Evolutionary conservation across 2,797 vertebrate genomes (phyloP), one percentile per base, ranked within the genome.

Genomic region (Eospalax fontanierii): DNA sequence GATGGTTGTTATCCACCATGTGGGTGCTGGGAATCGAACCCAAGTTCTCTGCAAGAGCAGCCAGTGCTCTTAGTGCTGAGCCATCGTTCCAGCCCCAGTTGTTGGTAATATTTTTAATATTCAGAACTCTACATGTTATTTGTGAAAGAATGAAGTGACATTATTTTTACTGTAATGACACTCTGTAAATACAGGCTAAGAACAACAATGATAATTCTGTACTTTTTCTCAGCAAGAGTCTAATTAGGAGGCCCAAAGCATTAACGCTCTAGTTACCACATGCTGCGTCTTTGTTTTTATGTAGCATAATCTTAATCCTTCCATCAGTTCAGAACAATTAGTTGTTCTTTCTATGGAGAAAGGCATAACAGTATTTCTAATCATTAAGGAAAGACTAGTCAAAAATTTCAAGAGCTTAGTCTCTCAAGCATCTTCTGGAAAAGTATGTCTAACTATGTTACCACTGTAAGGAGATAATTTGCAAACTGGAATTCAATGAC

Each of bases 401-500:
- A 89, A 90, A 92, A 71, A 6, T 79, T 90, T 92, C 50, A 78
- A 90, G 74, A 92, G 50, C 78, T 92, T 91, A 92, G 76, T 33
- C 26, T 94, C 90, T 54, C 70, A 95, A 93, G 59, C 2, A 61
- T 65, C 94, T 92, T 93, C 79, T 96, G 43, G 71, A 96, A 94
- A 94, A 71, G 89, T 33, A 54, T 71, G 24, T 90, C 83, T 92
- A 91, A 63, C 30, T 91, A 93, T 91, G 6, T 90, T 85, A 78
- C 68, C 92, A 90, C 68, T 91, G 40, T 92, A 76, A 92, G 54
- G 26, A 93, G 66, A 94, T 94, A 28, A 66, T 81, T 91, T 84
- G 86, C 96, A 87, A 93, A 89, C 86, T 91, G 12, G 73, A 91
- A 93, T 83, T 86, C 86, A 93, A 94, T 88, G 68, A 81, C 11